Conservation (phyloP, 2,797 vertebrate species). For the Trachops cirrhosus region DNA sequence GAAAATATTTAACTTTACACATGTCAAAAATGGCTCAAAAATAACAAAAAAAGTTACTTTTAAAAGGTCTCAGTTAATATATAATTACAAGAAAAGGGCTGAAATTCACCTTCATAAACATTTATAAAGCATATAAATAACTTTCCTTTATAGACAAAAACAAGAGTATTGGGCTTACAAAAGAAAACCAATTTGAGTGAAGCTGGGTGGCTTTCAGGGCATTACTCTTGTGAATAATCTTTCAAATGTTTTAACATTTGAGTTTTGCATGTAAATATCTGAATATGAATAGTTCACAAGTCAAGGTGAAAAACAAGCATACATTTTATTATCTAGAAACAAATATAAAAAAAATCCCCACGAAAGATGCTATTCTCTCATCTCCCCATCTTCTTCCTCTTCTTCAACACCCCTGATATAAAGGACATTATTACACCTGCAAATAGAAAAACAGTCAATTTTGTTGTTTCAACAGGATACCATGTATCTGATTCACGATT, state of each 20-base stretch:
- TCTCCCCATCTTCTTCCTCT: slow-evolving; percentile 98
- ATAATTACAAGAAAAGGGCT: slow-evolving; percentile 1
- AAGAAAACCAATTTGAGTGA: slow-evolving; percentile 18
- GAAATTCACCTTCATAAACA: slow-evolving; percentile 32
- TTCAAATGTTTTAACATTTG: background rate
- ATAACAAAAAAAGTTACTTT: slow-evolving; percentile 14
- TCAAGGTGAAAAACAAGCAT: slow-evolving; percentile 69
- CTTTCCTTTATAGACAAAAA: background rate
- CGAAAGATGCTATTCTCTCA: slow-evolving; percentile 91
- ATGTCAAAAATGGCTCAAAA: slow-evolving; percentile 43
- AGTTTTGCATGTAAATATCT: background rate
- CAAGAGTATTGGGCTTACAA: background rate
- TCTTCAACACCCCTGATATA: slow-evolving; percentile 99
- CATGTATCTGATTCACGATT: background rate
- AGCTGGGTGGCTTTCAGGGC: background rate
- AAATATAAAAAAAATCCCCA: slow-evolving; percentile 74
- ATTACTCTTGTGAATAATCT: background rate
- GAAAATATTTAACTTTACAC: slow-evolving; percentile 43
- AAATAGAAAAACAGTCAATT: slow-evolving; percentile 61
- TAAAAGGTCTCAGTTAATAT: slow-evolving; percentile 46
- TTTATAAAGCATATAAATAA: slow-evolving; percentile 13
- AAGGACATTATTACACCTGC: slow-evolving; percentile 98
- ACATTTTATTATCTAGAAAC: slow-evolving; percentile 77
- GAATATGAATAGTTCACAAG: slow-evolving; percentile 50
- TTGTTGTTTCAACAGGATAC: background rate